A percentile compares a stretch with the other conserved stretches of the same genome.
Conservation (phyloP, 2,888 invertebrate species). For the Athalia cordata region DNA sequence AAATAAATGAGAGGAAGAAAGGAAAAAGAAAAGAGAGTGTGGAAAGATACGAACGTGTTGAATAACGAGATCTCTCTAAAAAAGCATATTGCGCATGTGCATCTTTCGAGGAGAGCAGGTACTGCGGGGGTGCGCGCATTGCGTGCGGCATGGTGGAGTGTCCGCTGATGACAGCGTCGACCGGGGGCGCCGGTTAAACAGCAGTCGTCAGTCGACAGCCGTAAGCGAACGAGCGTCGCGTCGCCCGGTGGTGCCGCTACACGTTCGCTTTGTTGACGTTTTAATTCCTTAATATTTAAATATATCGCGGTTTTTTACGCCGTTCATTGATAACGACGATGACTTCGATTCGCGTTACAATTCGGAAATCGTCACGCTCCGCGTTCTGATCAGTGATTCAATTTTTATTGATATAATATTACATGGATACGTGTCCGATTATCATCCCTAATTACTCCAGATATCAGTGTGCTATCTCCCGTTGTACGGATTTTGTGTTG, state of each 20-base stretch:
- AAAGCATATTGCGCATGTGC: constrained; percentile 5
- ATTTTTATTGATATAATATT: no score
- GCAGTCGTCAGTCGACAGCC: constrained; percentile 27
- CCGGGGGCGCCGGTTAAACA: constrained; percentile 17
- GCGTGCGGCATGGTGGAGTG: constrained; percentile 6
- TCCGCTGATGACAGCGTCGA: constrained; percentile 22
- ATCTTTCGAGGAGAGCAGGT: neutral
- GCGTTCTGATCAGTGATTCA: no score
- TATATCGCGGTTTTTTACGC: neutral
- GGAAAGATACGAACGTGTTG: neutral
- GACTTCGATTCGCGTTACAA: no score
- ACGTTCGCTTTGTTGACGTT: neutral
- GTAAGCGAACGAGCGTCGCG: neutral
- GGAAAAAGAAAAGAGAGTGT: neutral
- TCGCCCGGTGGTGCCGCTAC: neutral
- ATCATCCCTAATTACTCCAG: no score
- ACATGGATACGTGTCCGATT: no score
- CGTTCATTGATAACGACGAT: no score
- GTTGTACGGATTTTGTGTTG: no score
- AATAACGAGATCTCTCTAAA: neutral
- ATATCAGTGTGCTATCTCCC: no score
- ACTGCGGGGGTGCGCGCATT: constrained; percentile 24
- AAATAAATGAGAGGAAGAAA: neutral
- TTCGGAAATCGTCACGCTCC: no score
- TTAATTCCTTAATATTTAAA: neutral